A percentile compares a stretch with the other conserved stretches of the same genome.
phyloP scores from a whole-genome alignment of 2,113 vertebrate genomes.

The Cinclus cinclus region DNA sequence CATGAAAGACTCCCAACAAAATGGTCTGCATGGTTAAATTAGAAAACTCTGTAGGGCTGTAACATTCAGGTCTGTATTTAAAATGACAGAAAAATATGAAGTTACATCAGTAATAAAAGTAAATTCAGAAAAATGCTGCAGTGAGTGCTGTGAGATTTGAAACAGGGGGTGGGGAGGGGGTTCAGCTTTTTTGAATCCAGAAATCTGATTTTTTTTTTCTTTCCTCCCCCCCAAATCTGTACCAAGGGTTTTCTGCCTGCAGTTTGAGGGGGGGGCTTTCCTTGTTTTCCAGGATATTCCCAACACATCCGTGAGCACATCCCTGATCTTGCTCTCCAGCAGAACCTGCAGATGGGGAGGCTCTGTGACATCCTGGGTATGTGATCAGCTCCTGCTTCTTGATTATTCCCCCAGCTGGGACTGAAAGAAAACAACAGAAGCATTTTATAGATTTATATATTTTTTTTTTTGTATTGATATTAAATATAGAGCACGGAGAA shows the following conservation, averaged over 20 bases:
- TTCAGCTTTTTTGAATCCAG: not conserved
- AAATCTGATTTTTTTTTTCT: not conserved
- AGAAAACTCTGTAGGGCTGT: not conserved
- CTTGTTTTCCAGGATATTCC: slow-evolving; percentile 79
- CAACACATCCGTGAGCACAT: slow-evolving; percentile 67
- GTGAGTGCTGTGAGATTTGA: not conserved
- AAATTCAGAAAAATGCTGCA: not conserved
- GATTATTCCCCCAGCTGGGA: not conserved
- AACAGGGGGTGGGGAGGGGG: not conserved
- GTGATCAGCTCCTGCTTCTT: not conserved
- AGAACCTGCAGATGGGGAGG: slow-evolving; percentile 86
- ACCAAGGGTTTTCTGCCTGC: not conserved
- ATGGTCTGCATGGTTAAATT: not conserved
- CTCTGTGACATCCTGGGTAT: slow-evolving; percentile 86
- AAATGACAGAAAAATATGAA: not conserved
- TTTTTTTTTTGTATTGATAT: not conserved
- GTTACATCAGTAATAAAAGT: not conserved
- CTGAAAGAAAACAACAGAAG: not conserved
- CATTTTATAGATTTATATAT: not conserved
- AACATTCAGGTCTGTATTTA: not conserved
- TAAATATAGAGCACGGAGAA: not conserved
- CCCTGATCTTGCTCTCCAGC: slow-evolving; percentile 74
- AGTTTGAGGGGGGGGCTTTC: not conserved
- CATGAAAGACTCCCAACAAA: not conserved
- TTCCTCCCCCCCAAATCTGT: not conserved